A percentile compares a stretch with the other conserved stretches of the same genome.
phyloP scores from a whole-genome alignment of 2,797 vertebrate species.

The Tympanoctomys barrerae region DNA sequence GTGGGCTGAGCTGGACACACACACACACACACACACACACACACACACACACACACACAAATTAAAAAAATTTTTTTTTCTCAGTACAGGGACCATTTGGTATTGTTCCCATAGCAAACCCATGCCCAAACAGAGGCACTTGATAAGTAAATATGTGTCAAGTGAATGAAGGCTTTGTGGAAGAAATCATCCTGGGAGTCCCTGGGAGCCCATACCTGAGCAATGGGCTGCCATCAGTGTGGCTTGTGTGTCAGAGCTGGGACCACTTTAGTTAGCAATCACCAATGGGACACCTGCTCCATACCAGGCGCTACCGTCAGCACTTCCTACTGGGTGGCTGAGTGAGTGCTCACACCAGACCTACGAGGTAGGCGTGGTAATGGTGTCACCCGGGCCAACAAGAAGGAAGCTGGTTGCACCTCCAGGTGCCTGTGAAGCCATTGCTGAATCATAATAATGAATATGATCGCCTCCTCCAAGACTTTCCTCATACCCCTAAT shows the following conservation, averaged over 20 bases:
- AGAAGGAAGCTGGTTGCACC: not conserved
- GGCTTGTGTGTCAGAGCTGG: not conserved
- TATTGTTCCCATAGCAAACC: not conserved
- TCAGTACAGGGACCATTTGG: not conserved
- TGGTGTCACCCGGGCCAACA: no score
- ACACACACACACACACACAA: no score
- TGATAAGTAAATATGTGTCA: constrained; percentile 4
- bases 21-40: no score
- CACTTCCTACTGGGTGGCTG: not conserved
- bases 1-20: no score
- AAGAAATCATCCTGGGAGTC: not conserved
- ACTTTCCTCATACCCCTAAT: not conserved
- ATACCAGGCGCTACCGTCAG: not conserved
- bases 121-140: not conserved
- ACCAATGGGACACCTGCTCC: rapidly evolving
- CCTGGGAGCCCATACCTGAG: rapidly evolving
- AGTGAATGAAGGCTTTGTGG: not conserved
- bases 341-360: not conserved
- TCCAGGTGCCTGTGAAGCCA: not conserved
- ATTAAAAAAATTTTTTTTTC: not conserved
- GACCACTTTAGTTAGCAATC: not conserved
- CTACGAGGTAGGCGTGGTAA: not conserved
- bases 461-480: not conserved
- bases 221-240: not conserved
- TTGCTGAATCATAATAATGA: not conserved